Conservation (phyloP, 2,797 vertebrate species). For the Aeoliscus strigatus region DNA sequence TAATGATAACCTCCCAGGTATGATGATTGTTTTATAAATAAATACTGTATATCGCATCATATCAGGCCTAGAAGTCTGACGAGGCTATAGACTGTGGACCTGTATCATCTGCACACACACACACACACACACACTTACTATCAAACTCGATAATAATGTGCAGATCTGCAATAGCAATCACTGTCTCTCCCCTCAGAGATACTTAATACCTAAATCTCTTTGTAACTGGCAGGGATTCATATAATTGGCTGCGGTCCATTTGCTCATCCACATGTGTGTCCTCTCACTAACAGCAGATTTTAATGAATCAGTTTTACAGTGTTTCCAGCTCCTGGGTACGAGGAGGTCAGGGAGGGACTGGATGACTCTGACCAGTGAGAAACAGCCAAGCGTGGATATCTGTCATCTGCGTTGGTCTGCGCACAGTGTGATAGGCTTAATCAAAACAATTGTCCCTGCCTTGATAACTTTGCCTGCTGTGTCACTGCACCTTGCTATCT, state of each 20-base stretch:
- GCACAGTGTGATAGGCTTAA: slow-evolving; percentile 34
- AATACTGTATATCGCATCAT: too few relatives aligned
- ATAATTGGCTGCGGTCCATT: slow-evolving; percentile 74
- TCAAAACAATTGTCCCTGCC: slow-evolving; percentile 40
- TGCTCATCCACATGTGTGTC: slow-evolving; percentile 64
- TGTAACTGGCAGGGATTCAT: slow-evolving; percentile 72
- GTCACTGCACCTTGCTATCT: slow-evolving; percentile 32
- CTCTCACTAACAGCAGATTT: slow-evolving; percentile 72
- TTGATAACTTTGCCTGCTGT: slow-evolving; percentile 44
- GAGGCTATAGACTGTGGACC: too few relatives aligned
- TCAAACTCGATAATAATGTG: slow-evolving; percentile 41
- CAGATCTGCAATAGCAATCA: slow-evolving; percentile 56
- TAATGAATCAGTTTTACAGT: slow-evolving; percentile 74
- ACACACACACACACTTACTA: slow-evolving; percentile 12
- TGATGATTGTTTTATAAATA: too few relatives aligned
- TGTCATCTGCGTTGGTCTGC: slow-evolving; percentile 25
- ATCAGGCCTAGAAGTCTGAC: too few relatives aligned
- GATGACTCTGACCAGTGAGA: slow-evolving; percentile 42
- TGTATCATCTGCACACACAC: not conserved
- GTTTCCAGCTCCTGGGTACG: slow-evolving; percentile 65
- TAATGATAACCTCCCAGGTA: slow-evolving; percentile 23
- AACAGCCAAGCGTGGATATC: slow-evolving; percentile 30
- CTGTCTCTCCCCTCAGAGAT: slow-evolving; percentile 61
- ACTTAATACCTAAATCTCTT: slow-evolving; percentile 70
- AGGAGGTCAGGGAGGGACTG: slow-evolving; percentile 59